Evolutionary conservation across 2,888 invertebrate genomes (phyloP), one percentile per base, ranked within the genome.

Genomic region (Malachius bipustulatus): DNA sequence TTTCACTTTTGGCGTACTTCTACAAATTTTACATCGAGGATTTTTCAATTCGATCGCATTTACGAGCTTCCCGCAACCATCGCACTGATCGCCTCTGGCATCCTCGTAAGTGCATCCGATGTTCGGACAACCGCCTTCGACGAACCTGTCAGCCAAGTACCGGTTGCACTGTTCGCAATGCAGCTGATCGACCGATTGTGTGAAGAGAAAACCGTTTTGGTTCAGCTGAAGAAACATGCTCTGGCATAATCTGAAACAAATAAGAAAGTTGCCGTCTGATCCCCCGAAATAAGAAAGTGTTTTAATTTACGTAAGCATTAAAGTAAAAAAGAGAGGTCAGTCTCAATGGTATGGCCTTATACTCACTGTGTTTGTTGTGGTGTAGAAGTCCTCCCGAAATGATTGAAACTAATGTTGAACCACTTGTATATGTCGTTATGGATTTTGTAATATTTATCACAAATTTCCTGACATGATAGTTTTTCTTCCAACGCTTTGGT

Each of bases 81-180:
- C 98, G 59, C 98, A 98, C 62, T 99, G 98, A 66, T 99, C 98
- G 2, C 98, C 98, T 26, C 98, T 73, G 0, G 98, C 97, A 57
- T 87, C 84, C 47, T 84, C 85, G 63, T 87, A 97, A 2, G 70
- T 71, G 55, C 98, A 99, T 30, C 85, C 76, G 0, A 71, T 66
- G 60, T 78, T 74, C 0, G 96, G 97, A 60, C 98, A 99, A 0
- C 73, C 85, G 13, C 98, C 98, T 62, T 94, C 93, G 0, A 98
- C 97, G 64, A 96, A 99, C 34, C 94, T 69, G 61, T 84, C 83
- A 0, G 82, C 82, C 30, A 83, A 56, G 54, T 77, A 83, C 53
- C 85, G 73, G 53, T 88, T 70, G 59, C 98, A 98, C 35, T 78
- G 78, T 47, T 79, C 73, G 59, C 98, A 98, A 30, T 82, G 73